phyloP scores from a whole-genome alignment of 2,113 vertebrate species.

The Platichthys flesus region DNA sequence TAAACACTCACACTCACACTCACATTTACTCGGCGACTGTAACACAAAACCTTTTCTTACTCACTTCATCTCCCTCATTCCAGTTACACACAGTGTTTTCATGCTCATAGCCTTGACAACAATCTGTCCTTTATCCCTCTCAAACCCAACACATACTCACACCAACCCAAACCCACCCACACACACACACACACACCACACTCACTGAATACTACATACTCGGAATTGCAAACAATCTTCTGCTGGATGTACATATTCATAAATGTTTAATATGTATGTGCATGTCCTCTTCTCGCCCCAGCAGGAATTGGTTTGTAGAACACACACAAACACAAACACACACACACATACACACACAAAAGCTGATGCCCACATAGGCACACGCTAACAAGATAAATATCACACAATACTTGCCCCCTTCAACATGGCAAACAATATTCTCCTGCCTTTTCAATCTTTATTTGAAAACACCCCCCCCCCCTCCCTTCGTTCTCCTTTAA shows the following conservation, averaged over 20 bases:
- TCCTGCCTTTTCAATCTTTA: constrained; percentile 32
- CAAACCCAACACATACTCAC: constrained; percentile 1
- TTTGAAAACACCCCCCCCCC: constrained; percentile 42
- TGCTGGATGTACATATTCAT: constrained; percentile 32
- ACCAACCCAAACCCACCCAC: constrained; percentile 26
- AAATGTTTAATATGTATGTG: constrained; percentile 56
- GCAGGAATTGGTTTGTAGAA: constrained; percentile 24
- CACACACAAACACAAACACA: not conserved
- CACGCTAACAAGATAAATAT: constrained; percentile 6
- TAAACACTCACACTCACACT: constrained; percentile 20
- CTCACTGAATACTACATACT: constrained; percentile 9
- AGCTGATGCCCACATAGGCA: not conserved
- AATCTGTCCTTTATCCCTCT: constrained; percentile 49
- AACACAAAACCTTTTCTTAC: constrained; percentile 54
- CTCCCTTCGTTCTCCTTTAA: constrained; percentile 26
- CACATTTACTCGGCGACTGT: constrained; percentile 18
- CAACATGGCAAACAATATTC: constrained; percentile 37
- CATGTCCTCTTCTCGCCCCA: constrained; percentile 16
- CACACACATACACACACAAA: not conserved
- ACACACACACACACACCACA: constrained; percentile 5
- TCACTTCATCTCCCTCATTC: constrained; percentile 42
- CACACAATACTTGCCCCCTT: constrained; percentile 25
- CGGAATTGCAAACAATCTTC: constrained; percentile 45
- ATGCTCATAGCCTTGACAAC: constrained; percentile 45
- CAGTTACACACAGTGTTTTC: constrained; percentile 40